Base-by-base conservation (phyloP, 2,113 vertebrate genomes). In the Myrmophylax atrothorax region DNA sequence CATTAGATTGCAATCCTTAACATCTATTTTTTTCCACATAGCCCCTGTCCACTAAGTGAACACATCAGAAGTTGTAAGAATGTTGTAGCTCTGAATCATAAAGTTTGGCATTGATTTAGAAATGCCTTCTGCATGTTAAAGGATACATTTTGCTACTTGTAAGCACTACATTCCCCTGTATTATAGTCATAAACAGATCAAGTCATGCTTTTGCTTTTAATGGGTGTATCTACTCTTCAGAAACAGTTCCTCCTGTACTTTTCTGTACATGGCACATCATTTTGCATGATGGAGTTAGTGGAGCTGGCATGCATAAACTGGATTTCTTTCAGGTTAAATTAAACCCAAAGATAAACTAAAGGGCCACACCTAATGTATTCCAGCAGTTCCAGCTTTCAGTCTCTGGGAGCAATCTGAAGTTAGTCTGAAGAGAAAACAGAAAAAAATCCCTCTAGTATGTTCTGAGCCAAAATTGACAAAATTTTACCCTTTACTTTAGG, bases 221-320 rank as follows among this genome's bases (percentile, higher is more conserved):
- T 46, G 40, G 6, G n/a, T 58, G 28, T 20, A 29, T 37, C 44
- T 85, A n/a, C 10, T 68, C 28, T 69, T 85, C 47, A 58, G 67
- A 85, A 93, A 23, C 4, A 37, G 44, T 33, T 42, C 1, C 10
- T 7, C 19, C 40, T 49, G 17, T 23, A 33, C n/a, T 68, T 82
- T 58, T 28, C 69, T 12, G 13, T n/a, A 37, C 49, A 26, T 13
- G 10, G 23, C 0, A 0, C 22, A 33, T 25, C 4, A 4, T 20
- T 82, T 87, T 85, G 26, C 5, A 18, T 17, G 16, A 55, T 74
- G 38, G 26, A 87, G 22, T 68, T 75, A 42, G 23, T 33, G 33
- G 67, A 83, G 18, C 53, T 76, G 62, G 22, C 26, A 63, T n/a
- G 40, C 22, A 73, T 59, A 79, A 91, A 70, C 37, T 29, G 38